Percentiles rank a stretch among this genome's conserved stretches.
These are phyloP conservation scores for Caerostris darwini DNA, from an alignment of 1,140 invertebrate genomes.

Conservation along the genomic window DNA sequence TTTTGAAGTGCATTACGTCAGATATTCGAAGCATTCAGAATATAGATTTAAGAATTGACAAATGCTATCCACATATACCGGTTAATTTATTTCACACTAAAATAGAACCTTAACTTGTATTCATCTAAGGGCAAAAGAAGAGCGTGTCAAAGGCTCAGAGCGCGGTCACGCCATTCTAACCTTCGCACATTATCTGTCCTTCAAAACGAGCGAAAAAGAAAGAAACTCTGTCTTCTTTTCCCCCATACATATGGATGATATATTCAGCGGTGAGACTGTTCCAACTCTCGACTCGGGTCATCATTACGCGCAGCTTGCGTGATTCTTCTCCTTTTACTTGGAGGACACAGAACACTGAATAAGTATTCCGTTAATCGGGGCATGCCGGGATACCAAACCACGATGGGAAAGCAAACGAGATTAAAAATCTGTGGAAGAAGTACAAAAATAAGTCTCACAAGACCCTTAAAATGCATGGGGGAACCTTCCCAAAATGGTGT, in stretches of 20 bases:
- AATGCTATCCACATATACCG: no score
- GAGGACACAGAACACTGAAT: not conserved
- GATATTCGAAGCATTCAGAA: no score
- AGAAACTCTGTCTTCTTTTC: not conserved
- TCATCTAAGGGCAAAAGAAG: not conserved
- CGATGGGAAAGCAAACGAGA: not conserved
- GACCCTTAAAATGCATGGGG: not conserved
- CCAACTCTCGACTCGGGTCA: not conserved
- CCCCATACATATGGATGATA: conserved; percentile 25
- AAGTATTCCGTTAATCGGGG: not conserved
- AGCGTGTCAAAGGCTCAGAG: not conserved
- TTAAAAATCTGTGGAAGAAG: not conserved
- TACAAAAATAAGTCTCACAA: not conserved
- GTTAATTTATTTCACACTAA: not conserved
- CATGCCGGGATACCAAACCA: no score
- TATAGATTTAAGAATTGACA: no score
- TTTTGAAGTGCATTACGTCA: no score
- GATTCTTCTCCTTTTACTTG: not conserved
- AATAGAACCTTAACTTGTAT: not conserved
- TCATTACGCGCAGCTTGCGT: not conserved
- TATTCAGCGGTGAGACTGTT: conserved; percentile 11
- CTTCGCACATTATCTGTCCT: not conserved
- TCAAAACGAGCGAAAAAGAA: not conserved
- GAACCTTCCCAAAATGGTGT: not conserved
- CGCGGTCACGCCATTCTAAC: not conserved